phyloP scores from a whole-genome alignment of 2,113 vertebrate genomes.

The Arenaria interpres region DNA sequence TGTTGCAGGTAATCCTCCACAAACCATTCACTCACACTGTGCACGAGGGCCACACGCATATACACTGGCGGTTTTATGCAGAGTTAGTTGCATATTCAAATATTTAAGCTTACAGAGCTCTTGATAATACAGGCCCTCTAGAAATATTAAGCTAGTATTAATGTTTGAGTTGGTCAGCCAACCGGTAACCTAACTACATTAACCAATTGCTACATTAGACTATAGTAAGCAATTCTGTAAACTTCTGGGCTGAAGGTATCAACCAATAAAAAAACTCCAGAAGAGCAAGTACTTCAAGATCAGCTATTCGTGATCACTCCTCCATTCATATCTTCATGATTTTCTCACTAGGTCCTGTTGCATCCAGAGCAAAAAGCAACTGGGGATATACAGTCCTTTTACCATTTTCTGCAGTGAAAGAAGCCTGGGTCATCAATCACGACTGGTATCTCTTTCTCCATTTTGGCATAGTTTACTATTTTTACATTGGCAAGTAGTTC shows the following conservation, averaged over 20 bases:
- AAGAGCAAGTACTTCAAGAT: background rate
- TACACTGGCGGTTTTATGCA: background rate
- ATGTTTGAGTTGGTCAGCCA: background rate
- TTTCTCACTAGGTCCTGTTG: background rate
- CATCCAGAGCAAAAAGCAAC: slow-evolving; percentile 26
- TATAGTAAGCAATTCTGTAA: slow-evolving; percentile 43
- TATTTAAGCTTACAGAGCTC: background rate
- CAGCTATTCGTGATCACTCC: background rate
- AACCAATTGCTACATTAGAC: slow-evolving; percentile 31
- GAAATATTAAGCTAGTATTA: slow-evolving; percentile 25
- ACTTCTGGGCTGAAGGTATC: background rate
- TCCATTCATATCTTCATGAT: background rate
- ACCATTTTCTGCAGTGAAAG: background rate
- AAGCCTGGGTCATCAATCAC: background rate
- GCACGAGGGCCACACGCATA: background rate
- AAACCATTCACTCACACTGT: background rate
- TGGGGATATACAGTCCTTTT: background rate
- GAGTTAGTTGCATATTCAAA: slow-evolving; percentile 21
- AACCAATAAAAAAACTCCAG: background rate
- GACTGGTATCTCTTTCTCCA: background rate
- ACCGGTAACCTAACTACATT: background rate
- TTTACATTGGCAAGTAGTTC: slow-evolving; percentile 56
- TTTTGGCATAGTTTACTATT: slow-evolving; percentile 41
- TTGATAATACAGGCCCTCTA: background rate
- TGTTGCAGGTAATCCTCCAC: background rate